A percentile compares a stretch with the other conserved stretches of the same genome.
These are phyloP conservation scores for Metridium senile DNA, from an alignment of 92 coral and sea anemone genomes.

Conservation along the genomic window DNA sequence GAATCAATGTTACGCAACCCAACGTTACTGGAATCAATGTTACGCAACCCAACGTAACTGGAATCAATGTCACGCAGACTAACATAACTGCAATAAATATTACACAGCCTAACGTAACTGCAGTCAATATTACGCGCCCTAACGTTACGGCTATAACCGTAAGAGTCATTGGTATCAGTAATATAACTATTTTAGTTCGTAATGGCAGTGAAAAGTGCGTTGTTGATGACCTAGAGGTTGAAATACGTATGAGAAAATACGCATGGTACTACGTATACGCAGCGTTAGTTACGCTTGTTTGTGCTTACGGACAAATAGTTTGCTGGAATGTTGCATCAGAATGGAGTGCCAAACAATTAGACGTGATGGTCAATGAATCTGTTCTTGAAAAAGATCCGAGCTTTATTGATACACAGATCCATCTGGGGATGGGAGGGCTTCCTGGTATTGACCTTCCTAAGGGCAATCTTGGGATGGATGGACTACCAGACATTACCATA, in stretches of 20 bases:
- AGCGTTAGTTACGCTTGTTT: slow-evolving; percentile 79
- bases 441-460: slow-evolving; percentile 4
- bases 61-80: slow-evolving; percentile 5
- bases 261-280: slow-evolving; percentile 79
- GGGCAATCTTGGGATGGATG: too few species aligned
- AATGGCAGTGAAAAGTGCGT: slow-evolving; percentile 48
- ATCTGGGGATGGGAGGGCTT: slow-evolving; percentile 32
- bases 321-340: slow-evolving; percentile 88
- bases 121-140: slow-evolving; percentile 12
- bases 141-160: neutral
- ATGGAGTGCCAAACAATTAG: slow-evolving; percentile 52
- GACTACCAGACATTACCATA: neutral
- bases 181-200: slow-evolving; percentile 34
- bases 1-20: neutral
- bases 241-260: slow-evolving; percentile 73
- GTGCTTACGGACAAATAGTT: slow-evolving; percentile 88
- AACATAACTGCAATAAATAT: slow-evolving; percentile 17
- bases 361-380: slow-evolving; percentile 40
- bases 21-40: neutral
- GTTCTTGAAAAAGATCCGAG: slow-evolving; percentile 53
- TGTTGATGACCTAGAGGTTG: slow-evolving; percentile 47
- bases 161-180: slow-evolving; percentile 16
- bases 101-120: slow-evolving; percentile 29
- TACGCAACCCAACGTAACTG: slow-evolving; percentile 4
- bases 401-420: slow-evolving; percentile 50